Percentiles rank a stretch among this genome's conserved stretches.
Conservation (phyloP, 2,888 invertebrate species). For the Mayetiola destructor region DNA sequence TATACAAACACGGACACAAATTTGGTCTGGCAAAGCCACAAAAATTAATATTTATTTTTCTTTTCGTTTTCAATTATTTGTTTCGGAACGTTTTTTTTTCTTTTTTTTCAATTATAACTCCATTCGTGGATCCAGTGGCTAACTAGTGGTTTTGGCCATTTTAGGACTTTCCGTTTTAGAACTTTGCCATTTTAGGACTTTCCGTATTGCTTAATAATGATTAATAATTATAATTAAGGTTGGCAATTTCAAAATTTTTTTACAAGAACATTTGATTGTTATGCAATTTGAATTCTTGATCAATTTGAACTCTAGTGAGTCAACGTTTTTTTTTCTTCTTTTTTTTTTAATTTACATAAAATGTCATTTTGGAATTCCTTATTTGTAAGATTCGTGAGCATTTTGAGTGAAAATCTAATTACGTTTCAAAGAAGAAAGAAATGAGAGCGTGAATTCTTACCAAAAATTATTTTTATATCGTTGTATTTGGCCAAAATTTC, state of each 20-base stretch:
- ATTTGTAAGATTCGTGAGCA: not conserved
- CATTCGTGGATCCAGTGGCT: not conserved
- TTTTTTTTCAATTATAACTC: not conserved
- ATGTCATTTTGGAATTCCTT: not conserved
- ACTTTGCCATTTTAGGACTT: not conserved
- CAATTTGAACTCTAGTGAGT: too few relatives aligned
- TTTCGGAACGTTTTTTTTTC: too few relatives aligned
- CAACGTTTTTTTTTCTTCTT: too few relatives aligned
- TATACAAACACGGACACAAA: not conserved
- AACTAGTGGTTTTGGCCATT: not conserved
- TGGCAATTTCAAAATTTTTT: too few relatives aligned
- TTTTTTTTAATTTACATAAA: not conserved
- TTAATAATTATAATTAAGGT: not conserved
- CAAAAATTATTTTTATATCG: constrained; percentile 6
- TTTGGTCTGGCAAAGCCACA: not conserved
- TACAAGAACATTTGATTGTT: too few relatives aligned
- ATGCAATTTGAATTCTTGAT: too few relatives aligned
- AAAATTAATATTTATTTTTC: not conserved
- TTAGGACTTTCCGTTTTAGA: not conserved
- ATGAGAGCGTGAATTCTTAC: too few relatives aligned
- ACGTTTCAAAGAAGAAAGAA: not conserved
- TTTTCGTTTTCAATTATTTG: too few relatives aligned
- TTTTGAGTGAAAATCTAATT: not conserved
- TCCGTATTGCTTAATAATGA: not conserved
- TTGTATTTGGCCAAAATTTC: not conserved